Base-by-base conservation (phyloP, 1,140 invertebrate species). In the Hyles vespertilio region DNA sequence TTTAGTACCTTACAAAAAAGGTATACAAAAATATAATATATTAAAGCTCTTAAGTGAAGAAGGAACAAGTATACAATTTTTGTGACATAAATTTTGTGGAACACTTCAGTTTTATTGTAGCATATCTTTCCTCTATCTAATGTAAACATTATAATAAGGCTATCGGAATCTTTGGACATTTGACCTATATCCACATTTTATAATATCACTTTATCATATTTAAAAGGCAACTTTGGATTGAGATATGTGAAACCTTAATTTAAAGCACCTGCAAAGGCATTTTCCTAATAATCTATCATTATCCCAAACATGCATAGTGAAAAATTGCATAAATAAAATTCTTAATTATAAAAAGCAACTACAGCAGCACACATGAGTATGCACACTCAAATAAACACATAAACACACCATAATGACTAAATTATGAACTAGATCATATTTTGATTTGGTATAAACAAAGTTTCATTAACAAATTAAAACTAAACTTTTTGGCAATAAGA, bases 211-310 rank as follows among this genome's bases (percentile, higher is more conserved):
- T 79, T 83, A 84, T 84, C 79, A 81, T 86, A 80, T 88, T 76
- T 84, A 85, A 84, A 89, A 90, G 87, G 89, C 89, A 90, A 89
- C 87, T 85, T 88, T 88, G 84, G 81, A 81, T 89, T 74, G 66
- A 88, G 85, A 88, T 88, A 88, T 87, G 85, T 84, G 71, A 75
- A 70, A 79, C 66, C 71, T 70, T 78, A 79, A 69, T 74, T 59
- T 82, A 87, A 64, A 88, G 85, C 85, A 88, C 85, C 85, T 84
- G 63, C 63, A 62, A 83, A 85, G 81, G 79, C 75, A 78, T 77
- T 77, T 77, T 67, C 63, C 72, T 77, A 79, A 65, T 69, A 78
- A 52, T 67, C 68, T 84, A 78, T 65, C 62, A 70, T 59, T 80
- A 79, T 70, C 74, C 76, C 77, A 77, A 80, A 83, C 77, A 87